Base-by-base conservation (phyloP, 1,140 invertebrate genomes). In the Drosophila repletoides region DNA sequence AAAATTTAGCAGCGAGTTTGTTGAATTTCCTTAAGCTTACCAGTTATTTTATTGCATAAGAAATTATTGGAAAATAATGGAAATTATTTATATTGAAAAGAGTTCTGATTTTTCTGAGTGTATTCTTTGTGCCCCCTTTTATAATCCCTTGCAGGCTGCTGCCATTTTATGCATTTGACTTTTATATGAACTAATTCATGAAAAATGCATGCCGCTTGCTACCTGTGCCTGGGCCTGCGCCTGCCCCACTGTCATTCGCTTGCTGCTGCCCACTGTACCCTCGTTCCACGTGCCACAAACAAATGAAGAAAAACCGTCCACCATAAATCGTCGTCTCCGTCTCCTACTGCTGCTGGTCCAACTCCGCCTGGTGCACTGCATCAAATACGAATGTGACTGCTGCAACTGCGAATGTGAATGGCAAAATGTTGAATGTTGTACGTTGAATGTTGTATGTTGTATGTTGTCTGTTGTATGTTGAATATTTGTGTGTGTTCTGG, bases 111-210 rank as follows among this genome's bases (percentile, higher is more conserved):
- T n/a, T n/a, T n/a, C n/a, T n/a, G n/a, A n/a, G n/a, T n/a, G n/a
- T n/a, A n/a, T n/a, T n/a, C n/a, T n/a, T n/a, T n/a, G n/a, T n/a
- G n/a, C n/a, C n/a, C n/a, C 43, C 15, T 3, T n/a, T n/a, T 26
- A 6, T 7, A n/a, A 1, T 26, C 9, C 26, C 45, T 19, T 31
- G 49, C n/a, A 15, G 53, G n/a, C 28, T 21, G 52, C 34, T 68
- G 64, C 48, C 52, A 51, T 61, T 68, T 68, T 61, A 58, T 83
- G 77, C 77, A 83, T 86, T 84, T 84, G 80, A 86, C 80, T 86
- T 84, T 84, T 79, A 84, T 84, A 84, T 84, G 80, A 86, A 84
- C 79, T 84, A 84, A 86, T 79, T 83, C 77, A 84, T 84, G 79
- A 84, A 84, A 84, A 86, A 84, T 84, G 80, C 63, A 84, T 84